Conservation (phyloP, 2,888 invertebrate species). For the Pristionchus exspectatus region DNA sequence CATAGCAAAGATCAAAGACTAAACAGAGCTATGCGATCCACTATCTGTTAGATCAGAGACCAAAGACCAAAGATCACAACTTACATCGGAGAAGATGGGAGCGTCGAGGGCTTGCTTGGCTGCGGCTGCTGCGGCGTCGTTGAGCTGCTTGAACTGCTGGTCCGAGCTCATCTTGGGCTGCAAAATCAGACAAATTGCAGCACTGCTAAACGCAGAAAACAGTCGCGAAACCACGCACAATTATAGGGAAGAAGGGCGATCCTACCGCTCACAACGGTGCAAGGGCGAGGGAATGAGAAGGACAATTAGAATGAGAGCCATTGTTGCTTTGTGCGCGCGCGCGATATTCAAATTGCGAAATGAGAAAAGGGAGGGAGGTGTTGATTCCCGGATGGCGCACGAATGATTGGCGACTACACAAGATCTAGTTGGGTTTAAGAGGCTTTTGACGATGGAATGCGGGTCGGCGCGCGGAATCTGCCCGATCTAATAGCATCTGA, state of each 20-base stretch:
- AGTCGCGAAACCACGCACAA: neutral
- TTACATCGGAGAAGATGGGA: slow-evolving; percentile 54
- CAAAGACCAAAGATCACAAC: slow-evolving; percentile 39
- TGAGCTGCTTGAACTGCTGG: slow-evolving; percentile 38
- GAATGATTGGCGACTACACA: neutral
- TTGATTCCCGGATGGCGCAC: neutral
- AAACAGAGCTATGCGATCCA: too few species aligned
- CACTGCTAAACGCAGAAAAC: neutral
- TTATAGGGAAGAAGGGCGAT: neutral
- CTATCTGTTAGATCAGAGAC: neutral
- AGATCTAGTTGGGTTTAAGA: neutral
- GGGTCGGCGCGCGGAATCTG: neutral
- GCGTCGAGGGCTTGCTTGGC: slow-evolving; percentile 41
- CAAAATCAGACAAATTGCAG: neutral
- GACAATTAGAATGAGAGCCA: neutral
- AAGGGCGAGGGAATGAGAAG: neutral
- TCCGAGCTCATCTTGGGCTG: neutral
- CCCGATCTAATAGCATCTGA: neutral
- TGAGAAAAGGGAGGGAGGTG: neutral
- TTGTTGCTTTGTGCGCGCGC: neutral
- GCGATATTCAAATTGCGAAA: neutral
- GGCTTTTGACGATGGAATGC: neutral
- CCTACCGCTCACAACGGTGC: neutral
- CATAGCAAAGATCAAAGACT: neutral
- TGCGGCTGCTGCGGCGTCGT: neutral